Conservation (phyloP, 2,797 vertebrate genomes). For the Eulemur rubriventer region DNA sequence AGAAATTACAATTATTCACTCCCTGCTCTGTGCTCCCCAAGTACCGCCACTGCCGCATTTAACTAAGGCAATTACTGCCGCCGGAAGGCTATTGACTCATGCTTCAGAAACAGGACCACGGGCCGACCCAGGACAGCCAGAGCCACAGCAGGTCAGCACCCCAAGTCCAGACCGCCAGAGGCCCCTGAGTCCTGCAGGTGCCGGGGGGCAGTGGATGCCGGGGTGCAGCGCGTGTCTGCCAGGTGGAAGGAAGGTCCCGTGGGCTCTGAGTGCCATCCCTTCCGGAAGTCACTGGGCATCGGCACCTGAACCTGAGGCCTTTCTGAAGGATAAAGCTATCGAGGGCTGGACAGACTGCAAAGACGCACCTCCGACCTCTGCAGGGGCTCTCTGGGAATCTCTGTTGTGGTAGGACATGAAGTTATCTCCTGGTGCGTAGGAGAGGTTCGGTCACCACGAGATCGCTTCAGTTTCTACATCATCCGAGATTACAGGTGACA, state of each 20-base stretch:
- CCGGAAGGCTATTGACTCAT: background rate
- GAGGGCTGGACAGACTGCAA: accelerated
- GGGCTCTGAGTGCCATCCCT: background rate
- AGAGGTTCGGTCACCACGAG: accelerated
- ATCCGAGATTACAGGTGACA: background rate
- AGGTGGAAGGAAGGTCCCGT: accelerated
- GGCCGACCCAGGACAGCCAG: background rate
- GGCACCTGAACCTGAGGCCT: accelerated
- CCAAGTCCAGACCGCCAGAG: accelerated
- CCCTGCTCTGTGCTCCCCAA: background rate
- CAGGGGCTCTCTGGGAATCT: constrained; percentile 47
- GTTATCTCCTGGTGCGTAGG: accelerated
- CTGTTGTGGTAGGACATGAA: background rate
- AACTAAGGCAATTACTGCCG: background rate
- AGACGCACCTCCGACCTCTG: background rate
- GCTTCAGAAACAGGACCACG: accelerated
- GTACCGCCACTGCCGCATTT: background rate
- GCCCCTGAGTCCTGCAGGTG: background rate
- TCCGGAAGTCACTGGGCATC: background rate
- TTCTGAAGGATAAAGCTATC: background rate
- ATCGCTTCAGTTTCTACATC: background rate
- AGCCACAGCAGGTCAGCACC: accelerated
- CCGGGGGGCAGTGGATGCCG: too few relatives aligned
- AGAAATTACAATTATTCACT: background rate
- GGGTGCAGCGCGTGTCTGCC: accelerated